Base-by-base conservation (phyloP, 2,797 vertebrate species). In the Girardinus metallicus region DNA sequence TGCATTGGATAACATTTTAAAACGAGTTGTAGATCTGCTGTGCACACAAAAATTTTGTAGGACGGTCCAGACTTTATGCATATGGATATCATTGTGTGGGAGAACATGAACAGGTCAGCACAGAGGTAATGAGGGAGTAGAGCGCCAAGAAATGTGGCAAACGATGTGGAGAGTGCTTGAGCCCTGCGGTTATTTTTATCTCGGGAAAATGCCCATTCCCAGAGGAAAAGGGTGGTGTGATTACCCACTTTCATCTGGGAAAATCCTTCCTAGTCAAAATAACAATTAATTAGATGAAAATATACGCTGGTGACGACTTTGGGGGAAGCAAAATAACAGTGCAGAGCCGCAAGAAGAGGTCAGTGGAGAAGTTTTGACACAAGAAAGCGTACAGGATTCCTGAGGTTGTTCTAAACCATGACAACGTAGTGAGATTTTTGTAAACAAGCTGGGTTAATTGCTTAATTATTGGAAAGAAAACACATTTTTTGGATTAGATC, bases 271-370 rank as follows among this genome's bases (percentile, higher is more conserved):
- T 90, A 96, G 96, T 95, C 96, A 96, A 96, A 96, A 96, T 96
- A 96, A 95, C 95, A 95, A 96, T 96, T 96, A 96, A 96, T 96
- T 95, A 90, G 91, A 95, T 95, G 89, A 94, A 96, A 96, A 95
- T 95, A 95, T 86, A 93, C 89, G 81, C 91, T 79, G 85, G 87
- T 84, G 88, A 90, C 86, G 91, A 88, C 88, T 92, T 74, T 86
- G 86, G 83, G 82, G 82, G 87, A 89, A 86, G 89, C 86, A 94
- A 72, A 96, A 95, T 92, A 94, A 92, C 87, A 92, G 85, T 79
- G 88, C 36, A 78, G 82, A 82, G 85, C 88, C 86, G 73, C 77
- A 83, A 82, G 64, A 79, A 90, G 88, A 87, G 91, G 89, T 91
- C 84, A 86, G 79, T 39, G 23, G 77, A 89, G 77, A 83, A 91